Evolutionary conservation across 2,113 vertebrate species (phyloP).

Genomic region (Ciconia maguari): DNA sequence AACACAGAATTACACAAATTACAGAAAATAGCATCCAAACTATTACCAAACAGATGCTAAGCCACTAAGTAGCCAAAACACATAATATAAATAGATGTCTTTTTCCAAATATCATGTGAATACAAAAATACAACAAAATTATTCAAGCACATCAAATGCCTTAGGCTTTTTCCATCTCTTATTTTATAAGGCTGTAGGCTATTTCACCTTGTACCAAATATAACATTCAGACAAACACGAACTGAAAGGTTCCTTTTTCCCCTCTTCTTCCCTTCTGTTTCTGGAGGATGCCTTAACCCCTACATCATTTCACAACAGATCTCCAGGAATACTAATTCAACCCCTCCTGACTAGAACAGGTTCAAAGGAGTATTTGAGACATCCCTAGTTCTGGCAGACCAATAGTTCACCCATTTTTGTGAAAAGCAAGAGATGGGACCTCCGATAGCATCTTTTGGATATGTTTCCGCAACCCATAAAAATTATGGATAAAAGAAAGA

Average conservation of each 20-base stretch:
- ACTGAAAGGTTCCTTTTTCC: not conserved
- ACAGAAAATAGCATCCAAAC: not conserved
- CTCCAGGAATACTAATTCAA: not conserved
- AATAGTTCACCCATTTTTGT: not conserved
- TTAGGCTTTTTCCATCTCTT: not conserved
- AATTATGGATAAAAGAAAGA: not conserved
- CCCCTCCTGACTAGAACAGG: not conserved
- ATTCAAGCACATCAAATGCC: not conserved
- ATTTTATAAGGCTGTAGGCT: not conserved
- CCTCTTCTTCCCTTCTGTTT: not conserved
- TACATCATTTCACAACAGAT: not conserved
- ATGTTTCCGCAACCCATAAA: not conserved
- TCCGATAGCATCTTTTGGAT: not conserved
- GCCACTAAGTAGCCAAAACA: not conserved
- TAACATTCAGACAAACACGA: not conserved
- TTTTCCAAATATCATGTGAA: not conserved
- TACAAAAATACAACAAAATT: not conserved
- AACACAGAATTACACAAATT: not conserved
- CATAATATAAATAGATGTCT: not conserved
- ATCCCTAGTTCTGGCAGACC: not conserved
- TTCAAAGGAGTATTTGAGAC: not conserved
- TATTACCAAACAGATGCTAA: not conserved
- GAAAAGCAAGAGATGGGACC: not conserved
- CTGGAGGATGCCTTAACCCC: not conserved
- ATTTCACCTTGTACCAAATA: not conserved